These are phyloP conservation scores for Aramus guarauna DNA, from an alignment of 2,113 vertebrate species.

Conservation along the genomic window DNA sequence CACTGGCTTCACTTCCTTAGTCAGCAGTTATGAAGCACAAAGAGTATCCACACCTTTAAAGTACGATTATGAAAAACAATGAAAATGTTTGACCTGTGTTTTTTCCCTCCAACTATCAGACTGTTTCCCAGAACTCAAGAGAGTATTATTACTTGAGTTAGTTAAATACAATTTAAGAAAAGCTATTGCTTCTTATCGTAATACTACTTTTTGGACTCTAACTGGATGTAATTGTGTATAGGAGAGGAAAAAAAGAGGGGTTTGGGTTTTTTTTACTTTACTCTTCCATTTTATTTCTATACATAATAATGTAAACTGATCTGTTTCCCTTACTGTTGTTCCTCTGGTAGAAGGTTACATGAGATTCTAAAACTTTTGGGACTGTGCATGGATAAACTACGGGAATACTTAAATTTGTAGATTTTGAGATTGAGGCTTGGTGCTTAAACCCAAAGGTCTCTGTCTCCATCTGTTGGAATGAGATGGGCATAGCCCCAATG, in stretches of 20 bases:
- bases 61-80: not conserved
- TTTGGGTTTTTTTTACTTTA: not conserved
- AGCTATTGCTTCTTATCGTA: not conserved
- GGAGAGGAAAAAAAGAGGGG: not conserved
- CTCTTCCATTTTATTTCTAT: not conserved
- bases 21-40: not conserved
- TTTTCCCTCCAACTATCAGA: not conserved
- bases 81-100: not conserved
- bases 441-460: conserved; percentile 54
- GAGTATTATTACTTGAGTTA: not conserved
- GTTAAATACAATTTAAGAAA: not conserved
- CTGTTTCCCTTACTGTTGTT: not conserved
- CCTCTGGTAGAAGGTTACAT: not conserved
- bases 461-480: conserved; percentile 69
- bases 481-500: conserved; percentile 46
- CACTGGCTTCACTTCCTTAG: not conserved
- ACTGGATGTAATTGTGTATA: not conserved
- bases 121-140: not conserved
- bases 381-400: not conserved
- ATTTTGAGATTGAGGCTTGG: not conserved
- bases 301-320: not conserved
- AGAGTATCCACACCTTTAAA: not conserved
- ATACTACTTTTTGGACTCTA: not conserved
- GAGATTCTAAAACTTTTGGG: not conserved
- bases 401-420: not conserved